These are phyloP conservation scores for Panonychus citri DNA, from an alignment of 1,140 invertebrate species.

Conservation along the genomic window DNA sequence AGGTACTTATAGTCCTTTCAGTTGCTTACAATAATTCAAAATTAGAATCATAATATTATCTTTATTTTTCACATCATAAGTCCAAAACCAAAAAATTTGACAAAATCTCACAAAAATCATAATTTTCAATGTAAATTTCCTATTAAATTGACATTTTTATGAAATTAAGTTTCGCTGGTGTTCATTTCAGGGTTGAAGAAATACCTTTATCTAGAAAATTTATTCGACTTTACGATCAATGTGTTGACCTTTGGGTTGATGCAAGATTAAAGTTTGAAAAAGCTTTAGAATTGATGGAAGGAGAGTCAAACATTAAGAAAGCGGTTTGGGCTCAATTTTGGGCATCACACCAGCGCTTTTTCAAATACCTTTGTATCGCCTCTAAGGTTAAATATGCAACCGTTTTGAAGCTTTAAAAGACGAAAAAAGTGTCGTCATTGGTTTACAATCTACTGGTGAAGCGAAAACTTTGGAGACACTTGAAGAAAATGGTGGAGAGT, in stretches of 20 bases:
- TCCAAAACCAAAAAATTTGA: no score
- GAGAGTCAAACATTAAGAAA: slow-evolving; percentile 68
- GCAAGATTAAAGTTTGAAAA: slow-evolving; percentile 83
- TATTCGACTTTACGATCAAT: slow-evolving; percentile 69
- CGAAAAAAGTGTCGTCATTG: slow-evolving; percentile 94
- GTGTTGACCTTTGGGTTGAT: slow-evolving; percentile 83
- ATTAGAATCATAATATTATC: no score
- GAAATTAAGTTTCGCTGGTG: slow-evolving; percentile 74
- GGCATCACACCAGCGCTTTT: slow-evolving; percentile 97
- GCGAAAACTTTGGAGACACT: slow-evolving; percentile 83
- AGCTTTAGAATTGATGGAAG: slow-evolving; percentile 76
- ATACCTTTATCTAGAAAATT: slow-evolving; percentile 69
- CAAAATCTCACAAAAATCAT: no score
- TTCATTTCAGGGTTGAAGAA: slow-evolving; percentile 89
- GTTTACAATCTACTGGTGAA: slow-evolving; percentile 93
- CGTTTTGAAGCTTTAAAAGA: slow-evolving; percentile 67
- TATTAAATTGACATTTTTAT: no score
- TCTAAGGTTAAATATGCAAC: slow-evolving; percentile 75
- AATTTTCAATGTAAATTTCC: no score
- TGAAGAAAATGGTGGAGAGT: slow-evolving; percentile 85
- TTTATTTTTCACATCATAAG: no score
- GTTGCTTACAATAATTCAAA: no score
- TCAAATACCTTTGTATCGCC: slow-evolving; percentile 97
- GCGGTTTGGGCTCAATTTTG: slow-evolving; percentile 97
- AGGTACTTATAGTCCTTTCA: no score